phyloP scores from a whole-genome alignment of 2,797 vertebrate species.

The Leptoclinus maculatus region DNA sequence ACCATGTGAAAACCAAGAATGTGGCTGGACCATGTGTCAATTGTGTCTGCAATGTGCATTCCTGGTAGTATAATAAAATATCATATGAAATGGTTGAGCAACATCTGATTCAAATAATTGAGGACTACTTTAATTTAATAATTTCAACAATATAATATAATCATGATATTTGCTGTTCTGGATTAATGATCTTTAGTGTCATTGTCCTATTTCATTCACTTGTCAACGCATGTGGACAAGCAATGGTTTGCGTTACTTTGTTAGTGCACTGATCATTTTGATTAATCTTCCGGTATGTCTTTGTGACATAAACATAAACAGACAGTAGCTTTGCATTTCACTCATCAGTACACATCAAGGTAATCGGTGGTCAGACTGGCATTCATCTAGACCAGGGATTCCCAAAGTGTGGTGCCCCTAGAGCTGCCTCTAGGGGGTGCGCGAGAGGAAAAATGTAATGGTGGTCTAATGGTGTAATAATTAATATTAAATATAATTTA shows the following conservation, averaged over 20 bases:
- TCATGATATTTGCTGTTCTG: too few species aligned
- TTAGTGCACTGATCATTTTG: neutral
- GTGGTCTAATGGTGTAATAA: too few species aligned
- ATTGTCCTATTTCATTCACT: too few species aligned
- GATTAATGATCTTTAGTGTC: too few species aligned
- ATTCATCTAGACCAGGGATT: too few species aligned
- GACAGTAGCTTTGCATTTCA: neutral
- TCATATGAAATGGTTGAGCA: neutral
- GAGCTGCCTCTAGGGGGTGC: too few species aligned
- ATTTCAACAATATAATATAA: too few species aligned
- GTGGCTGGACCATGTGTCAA: neutral
- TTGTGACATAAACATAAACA: neutral
- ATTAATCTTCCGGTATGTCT: neutral
- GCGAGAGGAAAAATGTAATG: too few species aligned
- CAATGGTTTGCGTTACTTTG: too few species aligned
- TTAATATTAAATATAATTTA: too few species aligned
- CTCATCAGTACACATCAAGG: neutral
- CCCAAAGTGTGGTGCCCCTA: too few species aligned
- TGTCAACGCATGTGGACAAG: neutral
- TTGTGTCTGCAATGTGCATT: neutral
- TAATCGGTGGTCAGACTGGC: neutral
- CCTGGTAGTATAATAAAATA: neutral
- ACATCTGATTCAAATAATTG: neutral
- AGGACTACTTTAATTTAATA: too few species aligned
- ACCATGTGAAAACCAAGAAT: neutral